Evolutionary conservation across 2,113 vertebrate species (phyloP).

Genomic region (Andinoacara biseriatus): DNA sequence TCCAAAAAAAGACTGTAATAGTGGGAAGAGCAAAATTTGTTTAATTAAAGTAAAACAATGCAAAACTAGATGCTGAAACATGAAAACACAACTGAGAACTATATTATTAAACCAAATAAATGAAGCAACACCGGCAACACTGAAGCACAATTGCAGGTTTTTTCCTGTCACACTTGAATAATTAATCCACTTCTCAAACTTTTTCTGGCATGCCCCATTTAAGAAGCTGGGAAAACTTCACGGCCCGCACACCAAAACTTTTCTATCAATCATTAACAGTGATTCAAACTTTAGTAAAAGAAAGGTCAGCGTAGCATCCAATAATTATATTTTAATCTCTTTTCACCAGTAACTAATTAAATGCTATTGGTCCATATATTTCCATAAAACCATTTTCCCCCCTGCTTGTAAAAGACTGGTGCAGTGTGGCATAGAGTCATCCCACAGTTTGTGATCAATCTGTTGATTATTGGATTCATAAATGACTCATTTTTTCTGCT

Average conservation of each 20-base stretch:
- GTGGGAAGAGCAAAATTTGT: neutral
- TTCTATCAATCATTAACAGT: neutral
- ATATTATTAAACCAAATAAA: too few species aligned
- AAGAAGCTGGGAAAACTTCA: neutral
- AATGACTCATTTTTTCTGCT: neutral
- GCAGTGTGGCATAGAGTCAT: neutral
- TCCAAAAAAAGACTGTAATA: neutral
- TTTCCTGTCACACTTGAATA: neutral
- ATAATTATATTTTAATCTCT: neutral
- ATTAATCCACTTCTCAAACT: neutral
- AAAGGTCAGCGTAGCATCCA: neutral
- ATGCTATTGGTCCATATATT: too few species aligned
- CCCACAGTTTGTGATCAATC: neutral
- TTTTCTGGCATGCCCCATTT: neutral
- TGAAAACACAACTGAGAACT: neutral
- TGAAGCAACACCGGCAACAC: neutral
- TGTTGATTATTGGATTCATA: neutral
- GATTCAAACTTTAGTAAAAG: neutral
- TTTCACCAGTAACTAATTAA: too few species aligned
- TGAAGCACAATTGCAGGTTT: fast-evolving
- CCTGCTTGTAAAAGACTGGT: too few species aligned
- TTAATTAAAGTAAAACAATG: too few species aligned
- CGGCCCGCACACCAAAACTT: neutral
- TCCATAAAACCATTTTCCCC: too few species aligned
- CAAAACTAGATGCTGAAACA: neutral